Evolutionary conservation across 2,888 invertebrate species (phyloP).

Genomic region (Deilephila elpenor): DNA sequence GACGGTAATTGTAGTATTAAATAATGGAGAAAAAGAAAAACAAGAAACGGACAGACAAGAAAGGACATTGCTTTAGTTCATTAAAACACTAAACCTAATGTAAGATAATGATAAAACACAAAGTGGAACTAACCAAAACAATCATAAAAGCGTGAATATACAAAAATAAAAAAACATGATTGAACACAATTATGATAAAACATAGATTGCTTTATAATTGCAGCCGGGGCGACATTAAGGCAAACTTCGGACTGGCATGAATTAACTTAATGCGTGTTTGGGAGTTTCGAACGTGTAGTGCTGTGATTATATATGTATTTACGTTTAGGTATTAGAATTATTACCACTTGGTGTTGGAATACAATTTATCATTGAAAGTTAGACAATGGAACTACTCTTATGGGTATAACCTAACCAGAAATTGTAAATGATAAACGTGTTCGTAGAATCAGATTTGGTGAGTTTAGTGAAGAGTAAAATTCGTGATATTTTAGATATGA

Average conservation of each 20-base stretch:
- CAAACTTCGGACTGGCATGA: conserved; percentile 19
- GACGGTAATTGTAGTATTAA: too few species aligned
- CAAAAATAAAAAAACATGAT: conserved; percentile 6
- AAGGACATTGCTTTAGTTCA: background rate
- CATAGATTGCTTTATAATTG: conserved; percentile 25
- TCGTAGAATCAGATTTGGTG: too few species aligned
- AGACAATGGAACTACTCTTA: too few species aligned
- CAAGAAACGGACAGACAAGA: too few species aligned
- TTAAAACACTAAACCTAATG: background rate
- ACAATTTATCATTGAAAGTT: background rate
- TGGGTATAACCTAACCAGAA: too few species aligned
- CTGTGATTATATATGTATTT: conserved; percentile 21
- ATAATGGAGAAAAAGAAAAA: too few species aligned
- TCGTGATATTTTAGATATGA: too few species aligned
- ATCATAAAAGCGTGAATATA: background rate
- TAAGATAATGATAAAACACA: background rate
- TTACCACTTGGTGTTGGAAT: background rate
- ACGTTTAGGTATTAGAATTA: background rate
- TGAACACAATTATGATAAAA: conserved; percentile 20
- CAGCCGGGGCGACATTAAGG: conserved; percentile 11
- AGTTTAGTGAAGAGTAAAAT: too few species aligned
- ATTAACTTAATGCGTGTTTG: conserved; percentile 26
- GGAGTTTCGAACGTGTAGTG: conserved; percentile 8
- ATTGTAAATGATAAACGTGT: too few species aligned
- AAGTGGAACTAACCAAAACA: background rate